Percentiles rank a stretch among this genome's conserved stretches.
Conservation (phyloP, 2,113 vertebrate species). For the Cavia porcellus region DNA sequence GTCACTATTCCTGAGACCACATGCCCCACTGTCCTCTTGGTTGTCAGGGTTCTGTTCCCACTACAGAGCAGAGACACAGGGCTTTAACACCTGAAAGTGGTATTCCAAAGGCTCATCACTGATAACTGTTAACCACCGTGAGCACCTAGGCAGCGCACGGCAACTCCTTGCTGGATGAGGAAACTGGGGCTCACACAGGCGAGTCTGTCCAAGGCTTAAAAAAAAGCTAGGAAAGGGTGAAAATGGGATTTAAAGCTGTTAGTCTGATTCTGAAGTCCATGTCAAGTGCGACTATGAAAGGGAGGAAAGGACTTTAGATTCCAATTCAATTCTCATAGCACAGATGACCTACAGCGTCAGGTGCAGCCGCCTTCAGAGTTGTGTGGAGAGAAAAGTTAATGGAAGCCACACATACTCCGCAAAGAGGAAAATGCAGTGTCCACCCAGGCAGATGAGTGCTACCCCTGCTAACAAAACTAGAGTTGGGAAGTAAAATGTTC, state of each 20-base stretch:
- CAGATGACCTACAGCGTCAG: not conserved
- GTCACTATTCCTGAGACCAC: not conserved
- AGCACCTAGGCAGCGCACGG: not conserved
- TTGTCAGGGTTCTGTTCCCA: not conserved
- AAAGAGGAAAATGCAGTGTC: not conserved
- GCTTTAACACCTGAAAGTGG: not conserved
- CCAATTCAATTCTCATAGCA: not conserved
- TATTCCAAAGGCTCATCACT: not conserved
- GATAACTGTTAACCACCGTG: not conserved
- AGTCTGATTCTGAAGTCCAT: not conserved
- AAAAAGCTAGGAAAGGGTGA: not conserved
- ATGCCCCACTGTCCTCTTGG: not conserved
- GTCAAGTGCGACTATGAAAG: not conserved
- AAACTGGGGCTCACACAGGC: not conserved
- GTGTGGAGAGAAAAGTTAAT: not conserved
- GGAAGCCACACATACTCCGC: not conserved
- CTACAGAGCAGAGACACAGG: not conserved
- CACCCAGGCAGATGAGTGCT: not conserved
- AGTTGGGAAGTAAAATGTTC: not conserved
- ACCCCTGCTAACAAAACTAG: constrained; percentile 34
- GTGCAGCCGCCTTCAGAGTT: not conserved
- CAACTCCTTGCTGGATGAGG: not conserved
- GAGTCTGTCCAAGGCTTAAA: not conserved
- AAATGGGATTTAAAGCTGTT: not conserved
- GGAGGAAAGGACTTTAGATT: not conserved